Conservation (phyloP, 92 coral and sea anemone genomes). For the Zoanthus sansibaricus region DNA sequence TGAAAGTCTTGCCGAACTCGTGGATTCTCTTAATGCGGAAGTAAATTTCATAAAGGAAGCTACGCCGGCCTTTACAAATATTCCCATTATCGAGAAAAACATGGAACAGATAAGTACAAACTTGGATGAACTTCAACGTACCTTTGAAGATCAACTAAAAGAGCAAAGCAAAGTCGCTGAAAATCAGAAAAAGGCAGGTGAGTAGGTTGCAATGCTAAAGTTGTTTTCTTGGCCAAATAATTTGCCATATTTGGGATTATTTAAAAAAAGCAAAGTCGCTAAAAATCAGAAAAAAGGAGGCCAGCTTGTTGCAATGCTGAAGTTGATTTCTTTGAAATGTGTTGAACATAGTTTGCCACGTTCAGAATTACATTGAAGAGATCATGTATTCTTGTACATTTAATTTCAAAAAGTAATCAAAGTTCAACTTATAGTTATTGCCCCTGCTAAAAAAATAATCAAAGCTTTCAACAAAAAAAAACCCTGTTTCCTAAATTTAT, state of each 20-base stretch:
- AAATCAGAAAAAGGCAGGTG: not conserved
- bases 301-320: not conserved
- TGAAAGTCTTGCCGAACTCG: conserved; percentile 83
- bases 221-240: too few species aligned
- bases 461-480: too few species aligned
- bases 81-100: conserved; percentile 12
- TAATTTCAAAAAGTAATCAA: too few species aligned
- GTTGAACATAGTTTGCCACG: not conserved
- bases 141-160: conserved; percentile 16
- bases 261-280: not conserved
- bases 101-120: conserved; percentile 5
- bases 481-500: too few species aligned
- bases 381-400: too few species aligned
- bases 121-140: conserved; percentile 13
- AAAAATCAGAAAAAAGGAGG: not conserved
- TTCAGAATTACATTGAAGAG: too few species aligned
- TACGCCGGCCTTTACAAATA: conserved; percentile 17
- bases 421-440: too few species aligned
- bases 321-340: not conserved
- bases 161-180: not conserved
- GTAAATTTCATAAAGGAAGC: conserved; percentile 64
- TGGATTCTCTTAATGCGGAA: conserved; percentile 80
- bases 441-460: too few species aligned
- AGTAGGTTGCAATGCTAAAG: too few species aligned
- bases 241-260: too few species aligned